Base-by-base conservation (phyloP, 2,113 vertebrate species). In the Sinocyclocheilus rhinocerous region DNA sequence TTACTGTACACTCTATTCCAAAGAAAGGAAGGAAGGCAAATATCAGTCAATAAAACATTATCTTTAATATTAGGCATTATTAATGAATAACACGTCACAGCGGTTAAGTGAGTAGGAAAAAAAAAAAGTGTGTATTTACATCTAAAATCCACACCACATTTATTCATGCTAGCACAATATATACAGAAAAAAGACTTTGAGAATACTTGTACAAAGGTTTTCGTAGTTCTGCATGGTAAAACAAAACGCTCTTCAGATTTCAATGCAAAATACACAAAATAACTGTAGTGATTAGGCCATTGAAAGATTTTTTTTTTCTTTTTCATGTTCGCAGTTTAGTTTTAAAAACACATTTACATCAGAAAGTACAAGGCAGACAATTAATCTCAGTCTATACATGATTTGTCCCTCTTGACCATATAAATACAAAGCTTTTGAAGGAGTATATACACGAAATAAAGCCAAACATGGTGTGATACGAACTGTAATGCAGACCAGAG, bases 161-260 rank as follows among this genome's bases (percentile, higher is more conserved):
- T 94, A 96, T 92, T 93, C 97, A 98, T 97, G 97, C 97, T 96
- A 96, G 95, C 96, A 97, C 96, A 94, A 95, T 95, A 96, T 95
- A 96, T 96, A 97, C 95, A 89, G 97, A 92, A 92, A 94, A 96
- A 95, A 91, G 95, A 94, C 91, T 33, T 94, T 93, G 85, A 95
- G 94, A 95, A 94, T 93, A 95, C 91, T 93, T 90, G 93, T 95
- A 96, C 95, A 97, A 95, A 95, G 94, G 91, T 81, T 91, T 92
- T 92, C 86, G 86, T 89, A 92, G 92, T 88, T 88, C 92, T 93
- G 65, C 73, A 81, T 86, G 76, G 78, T 93, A 84, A 90, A 87
- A 10, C 83, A 18, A 80, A 63, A 88, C 55, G 26, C 86, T 59
- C 45, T 77, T 84, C 84, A 94, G 92, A 94, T 94, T 89, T 87